Percentiles rank a stretch among this genome's conserved stretches.
Evolutionary conservation across 2,888 invertebrate species (phyloP).

Genomic region (Agriopis leucophaearia): DNA sequence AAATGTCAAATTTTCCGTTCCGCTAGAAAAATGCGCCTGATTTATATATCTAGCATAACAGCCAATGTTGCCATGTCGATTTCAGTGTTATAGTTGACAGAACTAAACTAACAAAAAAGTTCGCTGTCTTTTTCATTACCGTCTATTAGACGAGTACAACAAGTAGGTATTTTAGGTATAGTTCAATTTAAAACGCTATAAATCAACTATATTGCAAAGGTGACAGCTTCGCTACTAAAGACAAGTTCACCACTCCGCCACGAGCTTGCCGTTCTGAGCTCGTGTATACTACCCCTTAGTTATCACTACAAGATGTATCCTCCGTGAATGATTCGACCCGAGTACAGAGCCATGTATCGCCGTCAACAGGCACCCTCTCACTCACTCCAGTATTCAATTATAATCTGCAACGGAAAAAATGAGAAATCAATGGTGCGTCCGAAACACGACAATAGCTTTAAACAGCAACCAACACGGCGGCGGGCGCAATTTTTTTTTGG

Average conservation of each 20-base stretch:
- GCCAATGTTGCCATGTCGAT: too few species aligned
- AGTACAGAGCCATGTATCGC: constrained; percentile 13
- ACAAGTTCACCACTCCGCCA: constrained; percentile 41
- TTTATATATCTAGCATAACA: too few species aligned
- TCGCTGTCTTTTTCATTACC: not conserved
- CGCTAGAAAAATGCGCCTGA: too few species aligned
- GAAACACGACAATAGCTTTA: too few species aligned
- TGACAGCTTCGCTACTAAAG: not conserved
- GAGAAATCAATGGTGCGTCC: too few species aligned
- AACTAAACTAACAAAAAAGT: not conserved
- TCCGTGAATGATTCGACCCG: constrained; percentile 12
- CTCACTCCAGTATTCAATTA: constrained; percentile 8
- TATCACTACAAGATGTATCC: constrained; percentile 27
- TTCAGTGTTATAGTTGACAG: too few species aligned
- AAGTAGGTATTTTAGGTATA: too few species aligned
- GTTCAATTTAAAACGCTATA: not conserved
- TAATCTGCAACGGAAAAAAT: constrained; percentile 29
- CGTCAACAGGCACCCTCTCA: constrained; percentile 22
- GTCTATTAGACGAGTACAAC: too few species aligned
- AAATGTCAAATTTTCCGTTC: too few species aligned
- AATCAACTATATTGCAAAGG: not conserved
- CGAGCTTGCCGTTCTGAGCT: constrained; percentile 33
- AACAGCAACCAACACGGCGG: too few species aligned
- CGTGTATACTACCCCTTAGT: constrained; percentile 26
- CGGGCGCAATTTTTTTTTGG: too few species aligned